phyloP scores from a whole-genome alignment of 2,888 invertebrate species.

The Acanthococcus lagerstroemiae region DNA sequence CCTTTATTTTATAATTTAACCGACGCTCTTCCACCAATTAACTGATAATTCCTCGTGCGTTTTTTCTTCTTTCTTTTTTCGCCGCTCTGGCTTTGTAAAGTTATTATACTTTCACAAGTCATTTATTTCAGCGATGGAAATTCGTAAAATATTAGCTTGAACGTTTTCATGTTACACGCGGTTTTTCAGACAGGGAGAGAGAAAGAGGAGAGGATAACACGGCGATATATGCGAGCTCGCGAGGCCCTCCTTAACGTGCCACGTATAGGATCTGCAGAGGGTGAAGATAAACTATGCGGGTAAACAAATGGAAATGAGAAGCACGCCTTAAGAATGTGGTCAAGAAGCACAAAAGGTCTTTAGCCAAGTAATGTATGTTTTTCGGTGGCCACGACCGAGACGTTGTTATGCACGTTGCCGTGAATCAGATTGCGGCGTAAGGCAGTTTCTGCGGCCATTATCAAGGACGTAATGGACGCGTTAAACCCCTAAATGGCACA shows the following conservation, averaged over 20 bases:
- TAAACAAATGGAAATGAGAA: constrained; percentile 1
- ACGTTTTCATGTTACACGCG: neutral
- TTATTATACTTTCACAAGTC: constrained; percentile 6
- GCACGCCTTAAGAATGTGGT: constrained; percentile 18
- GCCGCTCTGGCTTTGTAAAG: neutral
- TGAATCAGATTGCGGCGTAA: constrained; percentile 19
- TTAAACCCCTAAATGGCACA: constrained; percentile 21
- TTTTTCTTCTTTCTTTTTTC: constrained; percentile 11
- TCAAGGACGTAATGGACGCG: constrained; percentile 18
- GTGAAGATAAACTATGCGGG: neutral
- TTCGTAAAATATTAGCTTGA: neutral
- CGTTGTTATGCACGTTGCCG: constrained; percentile 21
- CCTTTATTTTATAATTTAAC: constrained; percentile 19
- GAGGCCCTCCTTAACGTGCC: neutral
- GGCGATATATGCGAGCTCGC: neutral
- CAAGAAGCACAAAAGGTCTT: constrained; percentile 2
- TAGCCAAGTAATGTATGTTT: constrained; percentile 7
- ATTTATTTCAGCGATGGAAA: no score
- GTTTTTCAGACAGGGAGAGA: no score
- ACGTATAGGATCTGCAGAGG: neutral
- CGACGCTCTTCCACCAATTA: constrained; percentile 19
- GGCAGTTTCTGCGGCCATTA: constrained; percentile 21
- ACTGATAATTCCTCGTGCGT: no score
- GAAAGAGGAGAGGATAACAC: no score
- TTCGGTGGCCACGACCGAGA: neutral